These are phyloP conservation scores for Macrotis lagotis DNA, from an alignment of 2,113 vertebrate species.

Conservation along the genomic window DNA sequence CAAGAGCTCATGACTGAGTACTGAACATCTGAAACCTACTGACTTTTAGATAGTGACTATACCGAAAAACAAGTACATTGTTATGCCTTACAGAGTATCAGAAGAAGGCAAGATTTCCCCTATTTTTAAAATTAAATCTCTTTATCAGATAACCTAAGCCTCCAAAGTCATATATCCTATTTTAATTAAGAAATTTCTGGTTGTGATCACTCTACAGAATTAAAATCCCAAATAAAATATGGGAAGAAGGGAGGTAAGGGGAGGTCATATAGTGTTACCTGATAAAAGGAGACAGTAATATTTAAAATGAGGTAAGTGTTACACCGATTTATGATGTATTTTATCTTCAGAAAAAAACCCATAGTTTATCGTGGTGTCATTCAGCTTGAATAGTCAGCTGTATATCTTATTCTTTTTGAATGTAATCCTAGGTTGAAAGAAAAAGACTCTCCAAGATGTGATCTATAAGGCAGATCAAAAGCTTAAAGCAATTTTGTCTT, in stretches of 20 bases:
- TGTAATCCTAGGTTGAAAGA: constrained; percentile 84
- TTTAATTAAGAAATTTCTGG: constrained; percentile 88
- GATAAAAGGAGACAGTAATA: constrained; percentile 92
- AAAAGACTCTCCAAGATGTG: constrained; percentile 82
- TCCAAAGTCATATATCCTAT: constrained; percentile 85
- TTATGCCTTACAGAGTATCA: constrained; percentile 67
- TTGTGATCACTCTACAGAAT: constrained; percentile 85
- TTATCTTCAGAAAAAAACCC: constrained; percentile 84
- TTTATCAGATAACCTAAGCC: constrained; percentile 86
- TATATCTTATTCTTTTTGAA: constrained; percentile 86
- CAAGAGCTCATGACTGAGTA: constrained; percentile 9
- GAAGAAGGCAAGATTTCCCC: constrained; percentile 64
- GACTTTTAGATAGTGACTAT: background rate
- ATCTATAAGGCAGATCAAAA: constrained; percentile 86
- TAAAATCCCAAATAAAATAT: constrained; percentile 89
- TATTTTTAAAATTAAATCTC: constrained; percentile 83
- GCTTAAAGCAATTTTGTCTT: constrained; percentile 81
- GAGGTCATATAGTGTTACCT: constrained; percentile 91
- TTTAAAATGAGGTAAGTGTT: constrained; percentile 92
- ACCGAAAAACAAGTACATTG: constrained; percentile 77
- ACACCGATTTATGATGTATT: constrained; percentile 91
- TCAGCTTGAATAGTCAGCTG: constrained; percentile 85
- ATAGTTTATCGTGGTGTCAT: constrained; percentile 87
- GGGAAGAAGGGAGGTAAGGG: constrained; percentile 84
- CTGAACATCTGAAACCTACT: constrained; percentile 51